Evolutionary conservation across 2,888 invertebrate genomes (phyloP).

Genomic region (Sinopyrophorus schimmeli): DNA sequence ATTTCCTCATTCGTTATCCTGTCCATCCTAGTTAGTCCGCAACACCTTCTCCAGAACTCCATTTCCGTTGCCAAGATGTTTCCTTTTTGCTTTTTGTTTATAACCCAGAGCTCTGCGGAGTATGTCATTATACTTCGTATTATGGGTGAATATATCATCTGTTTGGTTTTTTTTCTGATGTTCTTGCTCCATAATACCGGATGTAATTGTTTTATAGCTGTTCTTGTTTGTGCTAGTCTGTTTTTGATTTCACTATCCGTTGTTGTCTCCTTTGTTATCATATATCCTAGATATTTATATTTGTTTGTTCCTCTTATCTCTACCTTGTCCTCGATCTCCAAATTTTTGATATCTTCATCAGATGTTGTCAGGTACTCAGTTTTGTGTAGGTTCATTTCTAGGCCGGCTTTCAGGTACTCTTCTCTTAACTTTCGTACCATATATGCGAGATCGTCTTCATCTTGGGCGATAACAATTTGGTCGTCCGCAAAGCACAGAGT

Average conservation of each 20-base stretch:
- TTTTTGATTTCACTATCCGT: slow-evolving; percentile 1
- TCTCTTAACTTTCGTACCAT: slow-evolving; percentile 4
- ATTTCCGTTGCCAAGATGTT: too few relatives aligned
- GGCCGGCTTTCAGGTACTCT: neutral
- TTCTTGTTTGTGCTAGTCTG: neutral
- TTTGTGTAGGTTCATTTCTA: slow-evolving; percentile 4
- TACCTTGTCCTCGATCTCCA: too few relatives aligned
- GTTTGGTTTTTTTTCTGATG: neutral
- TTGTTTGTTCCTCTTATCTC: too few relatives aligned
- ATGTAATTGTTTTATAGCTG: neutral
- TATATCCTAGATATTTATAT: too few relatives aligned
- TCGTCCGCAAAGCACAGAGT: slow-evolving; percentile 12
- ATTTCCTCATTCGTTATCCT: too few relatives aligned
- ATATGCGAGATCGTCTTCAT: slow-evolving; percentile 3
- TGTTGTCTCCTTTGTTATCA: too few relatives aligned
- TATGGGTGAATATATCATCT: neutral
- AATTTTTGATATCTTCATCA: too few relatives aligned
- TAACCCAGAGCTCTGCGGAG: neutral
- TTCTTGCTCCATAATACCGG: neutral
- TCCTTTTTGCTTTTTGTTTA: too few relatives aligned
- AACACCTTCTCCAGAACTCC: too few relatives aligned
- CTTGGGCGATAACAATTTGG: slow-evolving; percentile 7
- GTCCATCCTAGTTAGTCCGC: too few relatives aligned
- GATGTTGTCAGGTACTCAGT: too few relatives aligned
- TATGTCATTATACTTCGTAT: slow-evolving; percentile 5